A percentile compares a stretch with the other conserved stretches of the same genome.
These are phyloP conservation scores for Hyperoodon ampullatus DNA, from an alignment of 2,113 vertebrate genomes.

Conservation along the genomic window DNA sequence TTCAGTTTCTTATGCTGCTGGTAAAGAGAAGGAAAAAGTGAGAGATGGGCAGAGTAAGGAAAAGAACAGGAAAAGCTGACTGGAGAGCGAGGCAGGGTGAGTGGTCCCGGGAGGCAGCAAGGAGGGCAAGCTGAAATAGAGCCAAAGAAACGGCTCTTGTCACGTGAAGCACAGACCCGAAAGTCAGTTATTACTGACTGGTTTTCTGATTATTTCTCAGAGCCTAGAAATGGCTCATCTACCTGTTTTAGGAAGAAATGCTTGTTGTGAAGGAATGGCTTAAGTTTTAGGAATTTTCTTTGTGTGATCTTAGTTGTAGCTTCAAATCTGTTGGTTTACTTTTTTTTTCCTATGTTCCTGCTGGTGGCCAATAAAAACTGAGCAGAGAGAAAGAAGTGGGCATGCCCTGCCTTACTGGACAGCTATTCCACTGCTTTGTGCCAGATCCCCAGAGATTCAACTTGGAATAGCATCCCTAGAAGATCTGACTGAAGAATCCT, in stretches of 20 bases:
- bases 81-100: rapidly evolving
- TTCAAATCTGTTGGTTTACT: not conserved
- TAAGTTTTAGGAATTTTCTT: not conserved
- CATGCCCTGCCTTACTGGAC: not conserved
- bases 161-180: not conserved
- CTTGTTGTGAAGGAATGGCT: not conserved
- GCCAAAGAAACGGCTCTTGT: not conserved
- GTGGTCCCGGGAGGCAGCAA: not conserved
- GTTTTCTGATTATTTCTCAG: not conserved
- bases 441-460: not conserved
- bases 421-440: not conserved
- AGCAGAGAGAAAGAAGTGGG: not conserved
- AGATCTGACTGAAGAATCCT: not conserved
- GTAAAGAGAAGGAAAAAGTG: not conserved
- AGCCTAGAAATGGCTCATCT: not conserved
- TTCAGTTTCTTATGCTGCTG: not conserved
- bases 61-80: not conserved
- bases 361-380: not conserved
- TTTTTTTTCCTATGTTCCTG: not conserved
- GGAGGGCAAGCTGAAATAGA: not conserved
- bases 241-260: not conserved
- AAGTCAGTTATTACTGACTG: not conserved
- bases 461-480: not conserved
- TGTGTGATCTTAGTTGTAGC: not conserved
- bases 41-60: not conserved